phyloP scores from a whole-genome alignment of 2,888 invertebrate species.

The Macropis europaea region DNA sequence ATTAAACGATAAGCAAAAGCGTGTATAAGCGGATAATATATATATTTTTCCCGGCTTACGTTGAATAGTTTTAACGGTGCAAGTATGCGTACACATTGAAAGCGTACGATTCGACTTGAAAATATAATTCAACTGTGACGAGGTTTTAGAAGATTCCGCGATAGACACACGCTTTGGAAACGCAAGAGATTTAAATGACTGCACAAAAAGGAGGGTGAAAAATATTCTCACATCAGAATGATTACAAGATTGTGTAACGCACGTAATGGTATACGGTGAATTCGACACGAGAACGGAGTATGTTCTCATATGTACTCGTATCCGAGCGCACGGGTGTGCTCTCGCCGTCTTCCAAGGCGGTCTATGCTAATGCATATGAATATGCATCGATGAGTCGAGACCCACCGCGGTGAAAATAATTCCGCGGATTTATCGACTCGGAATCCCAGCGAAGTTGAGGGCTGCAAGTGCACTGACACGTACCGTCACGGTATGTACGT shows the following conservation, averaged over 20 bases:
- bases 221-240: neutral
- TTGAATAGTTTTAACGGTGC: no score
- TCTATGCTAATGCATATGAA: conserved; percentile 74
- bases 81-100: no score
- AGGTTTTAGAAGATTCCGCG: no score
- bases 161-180: no score
- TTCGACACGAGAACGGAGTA: neutral
- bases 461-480: conserved; percentile 34
- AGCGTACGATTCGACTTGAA: no score
- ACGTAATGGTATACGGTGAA: neutral
- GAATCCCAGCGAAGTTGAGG: conserved; percentile 57
- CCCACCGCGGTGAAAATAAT: conserved; percentile 67
- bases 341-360: conserved; percentile 61
- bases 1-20: no score
- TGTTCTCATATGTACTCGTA: conserved; percentile 3
- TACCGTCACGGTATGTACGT: neutral
- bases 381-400: conserved; percentile 71
- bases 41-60: no score
- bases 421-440: conserved; percentile 68
- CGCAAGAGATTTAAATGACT: no score
- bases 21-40: no score
- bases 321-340: conserved; percentile 22
- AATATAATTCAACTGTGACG: no score
- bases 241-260: neutral
- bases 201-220: no score